phyloP scores from a whole-genome alignment of 2,888 invertebrate species.

The Megalurothrips usitatus region DNA sequence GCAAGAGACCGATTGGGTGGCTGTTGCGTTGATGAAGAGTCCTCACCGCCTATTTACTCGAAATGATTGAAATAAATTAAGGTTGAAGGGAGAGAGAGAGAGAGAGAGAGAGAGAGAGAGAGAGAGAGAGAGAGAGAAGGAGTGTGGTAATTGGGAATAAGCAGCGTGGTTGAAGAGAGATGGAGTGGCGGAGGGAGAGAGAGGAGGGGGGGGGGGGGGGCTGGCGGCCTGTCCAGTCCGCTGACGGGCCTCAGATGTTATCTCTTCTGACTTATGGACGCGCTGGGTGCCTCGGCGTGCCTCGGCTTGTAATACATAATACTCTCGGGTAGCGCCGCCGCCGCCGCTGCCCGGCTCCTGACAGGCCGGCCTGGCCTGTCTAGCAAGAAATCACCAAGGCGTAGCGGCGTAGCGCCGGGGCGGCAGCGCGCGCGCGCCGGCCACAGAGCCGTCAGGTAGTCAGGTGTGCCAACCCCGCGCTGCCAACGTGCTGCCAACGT shows the following conservation, averaged over 20 bases:
- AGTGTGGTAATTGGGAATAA: no score
- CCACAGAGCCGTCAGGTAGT: no score
- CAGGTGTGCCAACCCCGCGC: no score
- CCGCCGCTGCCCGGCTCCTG: neutral
- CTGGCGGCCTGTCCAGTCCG: neutral
- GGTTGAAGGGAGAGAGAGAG: neutral
- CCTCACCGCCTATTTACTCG: neutral
- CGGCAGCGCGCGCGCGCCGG: neutral
- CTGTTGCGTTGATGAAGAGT: no score
- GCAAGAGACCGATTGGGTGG: no score
- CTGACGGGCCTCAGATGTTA: constrained; percentile 10
- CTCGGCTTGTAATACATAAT: constrained; percentile 24
- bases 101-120: neutral
- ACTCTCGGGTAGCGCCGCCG: neutral
- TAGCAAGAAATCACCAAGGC: neutral
- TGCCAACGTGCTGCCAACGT: no score
- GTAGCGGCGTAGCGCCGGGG: neutral
- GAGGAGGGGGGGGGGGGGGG: neutral
- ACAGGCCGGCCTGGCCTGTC: neutral
- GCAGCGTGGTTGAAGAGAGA: neutral
- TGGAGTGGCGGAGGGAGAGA: neutral
- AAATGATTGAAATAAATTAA: neutral
- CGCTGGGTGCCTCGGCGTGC: neutral
- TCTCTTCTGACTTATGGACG: constrained; percentile 15
- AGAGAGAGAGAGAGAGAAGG: neutral